Conservation (phyloP, 2,113 vertebrate species). For the Pongo abelii region DNA sequence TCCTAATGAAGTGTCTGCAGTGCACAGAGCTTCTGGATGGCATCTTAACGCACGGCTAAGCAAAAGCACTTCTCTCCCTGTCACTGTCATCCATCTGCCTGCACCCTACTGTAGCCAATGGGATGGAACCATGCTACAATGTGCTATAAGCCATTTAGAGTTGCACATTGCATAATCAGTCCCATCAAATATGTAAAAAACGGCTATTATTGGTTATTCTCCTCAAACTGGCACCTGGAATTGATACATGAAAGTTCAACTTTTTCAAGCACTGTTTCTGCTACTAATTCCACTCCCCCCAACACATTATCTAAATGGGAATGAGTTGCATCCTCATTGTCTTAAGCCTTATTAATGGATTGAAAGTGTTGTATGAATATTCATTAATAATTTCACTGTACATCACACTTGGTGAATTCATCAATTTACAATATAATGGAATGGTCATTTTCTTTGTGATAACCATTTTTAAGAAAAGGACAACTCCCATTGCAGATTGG, state of each 20-base stretch:
- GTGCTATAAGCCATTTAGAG: constrained; percentile 93
- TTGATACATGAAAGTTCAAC: constrained; percentile 87
- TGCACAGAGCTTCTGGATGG: constrained; percentile 96
- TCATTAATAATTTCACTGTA: constrained; percentile 82
- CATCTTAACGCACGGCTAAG: constrained; percentile 97
- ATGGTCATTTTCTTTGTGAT: constrained; percentile 80
- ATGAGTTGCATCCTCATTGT: constrained; percentile 80
- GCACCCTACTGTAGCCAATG: constrained; percentile 94
- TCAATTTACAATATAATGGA: constrained; percentile 78
- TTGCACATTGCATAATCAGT: constrained; percentile 93
- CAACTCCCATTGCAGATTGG: constrained; percentile 72
- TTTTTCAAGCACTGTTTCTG: constrained; percentile 83
- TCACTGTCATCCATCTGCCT: constrained; percentile 98
- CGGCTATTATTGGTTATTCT: constrained; percentile 91
- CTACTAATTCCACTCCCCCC: constrained; percentile 81
- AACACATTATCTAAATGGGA: constrained; percentile 69
- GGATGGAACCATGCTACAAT: constrained; percentile 92
- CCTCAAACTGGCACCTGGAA: constrained; percentile 89
- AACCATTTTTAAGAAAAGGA: constrained; percentile 73
- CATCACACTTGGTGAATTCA: constrained; percentile 80
- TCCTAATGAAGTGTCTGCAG: constrained; percentile 99
- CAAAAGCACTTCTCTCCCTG: constrained; percentile 93
- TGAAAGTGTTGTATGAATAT: constrained; percentile 85
- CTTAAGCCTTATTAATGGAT: constrained; percentile 82
- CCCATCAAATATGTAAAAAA: constrained; percentile 93